A percentile compares a stretch with the other conserved stretches of the same genome.
Evolutionary conservation across 2,888 invertebrate genomes (phyloP).

Genomic region (Altica lythri): DNA sequence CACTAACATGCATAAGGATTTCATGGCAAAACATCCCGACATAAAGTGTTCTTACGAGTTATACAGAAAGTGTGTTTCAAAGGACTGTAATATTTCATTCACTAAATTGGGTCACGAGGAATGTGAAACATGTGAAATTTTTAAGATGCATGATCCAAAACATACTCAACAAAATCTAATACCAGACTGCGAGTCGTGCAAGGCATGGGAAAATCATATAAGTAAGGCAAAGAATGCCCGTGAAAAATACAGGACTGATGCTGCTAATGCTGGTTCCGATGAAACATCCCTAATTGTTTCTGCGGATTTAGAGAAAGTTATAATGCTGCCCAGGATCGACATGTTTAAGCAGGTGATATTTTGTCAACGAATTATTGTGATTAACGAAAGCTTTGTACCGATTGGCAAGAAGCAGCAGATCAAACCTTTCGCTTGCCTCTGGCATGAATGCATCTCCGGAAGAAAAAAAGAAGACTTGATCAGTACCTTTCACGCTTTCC

Average conservation of each 20-base stretch:
- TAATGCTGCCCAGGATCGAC: conserved; percentile 7
- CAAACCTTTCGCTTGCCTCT: conserved; percentile 34
- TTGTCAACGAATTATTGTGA: conserved; percentile 35
- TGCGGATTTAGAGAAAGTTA: neutral
- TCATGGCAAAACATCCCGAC: too few species aligned
- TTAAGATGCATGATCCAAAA: too few species aligned
- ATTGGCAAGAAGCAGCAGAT: conserved; percentile 26
- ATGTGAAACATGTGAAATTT: too few species aligned
- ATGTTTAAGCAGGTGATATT: conserved; percentile 32
- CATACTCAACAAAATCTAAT: too few species aligned
- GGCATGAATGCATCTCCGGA: conserved; percentile 47
- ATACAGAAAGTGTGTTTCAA: too few species aligned
- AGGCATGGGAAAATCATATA: conserved; percentile 8
- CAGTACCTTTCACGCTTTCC: conserved; percentile 27
- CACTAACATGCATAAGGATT: too few species aligned
- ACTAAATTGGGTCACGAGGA: too few species aligned
- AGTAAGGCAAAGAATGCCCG: neutral
- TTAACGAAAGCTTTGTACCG: too few species aligned
- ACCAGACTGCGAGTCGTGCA: too few species aligned
- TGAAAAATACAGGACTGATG: neutral
- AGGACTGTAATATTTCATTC: too few species aligned
- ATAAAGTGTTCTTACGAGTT: too few species aligned
- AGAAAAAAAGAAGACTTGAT: conserved; percentile 43
- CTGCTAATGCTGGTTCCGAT: too few species aligned
- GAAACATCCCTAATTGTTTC: neutral